phyloP scores from a whole-genome alignment of 2,113 vertebrate genomes.

The Carassius carassius region DNA sequence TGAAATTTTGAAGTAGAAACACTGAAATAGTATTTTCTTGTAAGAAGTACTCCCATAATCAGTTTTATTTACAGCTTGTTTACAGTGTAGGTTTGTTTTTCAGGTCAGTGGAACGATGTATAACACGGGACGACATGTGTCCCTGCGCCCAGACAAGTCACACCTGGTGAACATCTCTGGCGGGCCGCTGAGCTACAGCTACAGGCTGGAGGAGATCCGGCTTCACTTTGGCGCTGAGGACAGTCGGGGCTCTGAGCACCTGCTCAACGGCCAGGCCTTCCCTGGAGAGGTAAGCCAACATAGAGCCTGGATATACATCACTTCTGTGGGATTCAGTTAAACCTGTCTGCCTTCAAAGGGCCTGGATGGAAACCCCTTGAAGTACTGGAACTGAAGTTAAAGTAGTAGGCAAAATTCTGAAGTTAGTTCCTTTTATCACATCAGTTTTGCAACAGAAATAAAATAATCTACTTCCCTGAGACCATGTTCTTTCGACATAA shows the following conservation, averaged over 20 bases:
- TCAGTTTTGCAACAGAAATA: background rate
- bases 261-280: slow-evolving; percentile 93
- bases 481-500: background rate
- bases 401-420: background rate
- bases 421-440: slow-evolving; percentile 6
- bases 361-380: background rate
- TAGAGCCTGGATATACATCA: slow-evolving; percentile 21
- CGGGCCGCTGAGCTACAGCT: slow-evolving; percentile 91
- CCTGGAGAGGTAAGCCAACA: slow-evolving; percentile 86
- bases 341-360: background rate
- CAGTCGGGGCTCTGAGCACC: slow-evolving; percentile 89
- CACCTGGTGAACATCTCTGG: slow-evolving; percentile 94
- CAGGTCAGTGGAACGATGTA: slow-evolving; percentile 96
- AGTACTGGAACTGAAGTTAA: slow-evolving; percentile 22
- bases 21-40: too few species aligned
- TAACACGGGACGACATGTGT: slow-evolving; percentile 93
- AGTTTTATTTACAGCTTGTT: too few species aligned
- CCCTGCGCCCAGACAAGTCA: slow-evolving; percentile 90
- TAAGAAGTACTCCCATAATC: too few species aligned
- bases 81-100: slow-evolving; percentile 2
- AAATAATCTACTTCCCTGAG: background rate
- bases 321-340: slow-evolving; percentile 8
- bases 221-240: slow-evolving; percentile 94
- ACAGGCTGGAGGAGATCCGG: slow-evolving; percentile 90
- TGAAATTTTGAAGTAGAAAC: too few species aligned